Evolutionary conservation across 1,140 invertebrate genomes (phyloP), one percentile per base, ranked within the genome.

Genomic region (Pseudomyrmex gracilis): DNA sequence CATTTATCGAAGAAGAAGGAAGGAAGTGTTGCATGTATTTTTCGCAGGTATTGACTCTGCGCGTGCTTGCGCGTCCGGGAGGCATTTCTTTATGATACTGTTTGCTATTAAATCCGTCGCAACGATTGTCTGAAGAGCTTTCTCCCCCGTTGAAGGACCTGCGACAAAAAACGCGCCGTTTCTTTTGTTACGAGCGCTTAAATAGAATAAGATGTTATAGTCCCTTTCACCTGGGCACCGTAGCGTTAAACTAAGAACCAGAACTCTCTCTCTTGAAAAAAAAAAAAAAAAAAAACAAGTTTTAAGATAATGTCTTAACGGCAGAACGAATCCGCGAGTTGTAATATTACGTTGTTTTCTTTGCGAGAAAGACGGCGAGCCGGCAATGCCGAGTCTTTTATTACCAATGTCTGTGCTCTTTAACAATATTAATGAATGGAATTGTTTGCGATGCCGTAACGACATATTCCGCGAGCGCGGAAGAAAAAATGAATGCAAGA

Each of bases 71-170:
- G 34, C 34, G 34, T 34, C 34, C 7, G 87, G 89, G 89, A 88
- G 82, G 63, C 53, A 61, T 67, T 74, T 67, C 70, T 84, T 85
- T 34, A 71, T 57, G 73, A n/a, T 51, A 83, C 84, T 70, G 57
- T 87, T 84, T 80, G 87, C 89, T 90, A 92, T 91, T 87, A 90
- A 87, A 89, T 90, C 87, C 77, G 82, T 87, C 63, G 64, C 71
- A 82, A 82, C 70, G 71, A 74, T 60, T 83, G 51, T 66, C 53
- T 76, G 58, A 66, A 71, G 58, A 70, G 67, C 57, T 80, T 34
- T 73, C 34, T 34, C 34, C 5, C 13, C 66, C 57, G 70, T 22
- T 71, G 77, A 85, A 83, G 71, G 45, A 49, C 49, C 45, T 13
- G 70, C 17, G 20, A 51, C 60, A 49, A 53, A 74, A 34, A 61